Evolutionary conservation across 1,140 invertebrate species (phyloP).

Genomic region (Heliconius melpomene): DNA sequence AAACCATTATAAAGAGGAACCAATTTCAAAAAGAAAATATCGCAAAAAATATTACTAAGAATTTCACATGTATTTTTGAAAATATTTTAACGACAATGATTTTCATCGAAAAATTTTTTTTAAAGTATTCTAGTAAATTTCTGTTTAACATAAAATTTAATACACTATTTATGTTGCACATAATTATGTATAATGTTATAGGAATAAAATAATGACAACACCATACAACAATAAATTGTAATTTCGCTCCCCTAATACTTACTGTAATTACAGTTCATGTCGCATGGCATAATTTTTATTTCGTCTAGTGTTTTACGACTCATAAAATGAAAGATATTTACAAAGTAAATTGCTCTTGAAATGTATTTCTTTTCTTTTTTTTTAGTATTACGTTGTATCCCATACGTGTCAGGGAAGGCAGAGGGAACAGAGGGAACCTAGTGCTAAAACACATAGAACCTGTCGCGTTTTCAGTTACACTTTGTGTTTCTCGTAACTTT

Average conservation of each 20-base stretch:
- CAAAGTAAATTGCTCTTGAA: slow-evolving; percentile 47
- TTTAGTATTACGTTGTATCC: neutral
- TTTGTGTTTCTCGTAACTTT: too few relatives aligned
- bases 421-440: neutral
- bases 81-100: too few relatives aligned
- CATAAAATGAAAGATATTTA: slow-evolving; percentile 57
- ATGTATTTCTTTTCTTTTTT: slow-evolving; percentile 11
- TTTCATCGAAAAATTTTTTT: too few relatives aligned
- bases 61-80: neutral
- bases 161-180: slow-evolving; percentile 7
- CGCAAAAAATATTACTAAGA: slow-evolving; percentile 12
- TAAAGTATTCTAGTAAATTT: too few relatives aligned
- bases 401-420: neutral
- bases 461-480: too few relatives aligned
- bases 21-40: slow-evolving; percentile 13
- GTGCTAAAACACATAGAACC: too few relatives aligned
- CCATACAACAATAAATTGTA: slow-evolving; percentile 39
- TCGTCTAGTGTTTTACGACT: slow-evolving; percentile 57
- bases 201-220: slow-evolving; percentile 12
- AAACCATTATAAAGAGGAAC: neutral
- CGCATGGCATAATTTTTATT: slow-evolving; percentile 58
- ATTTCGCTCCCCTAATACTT: slow-evolving; percentile 59
- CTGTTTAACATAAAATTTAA: neutral
- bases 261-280: slow-evolving; percentile 57
- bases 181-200: neutral